A percentile compares a stretch with the other conserved stretches of the same genome.
These are phyloP conservation scores for Nowickia ferox DNA, from an alignment of 2,888 invertebrate species.

Conservation along the genomic window DNA sequence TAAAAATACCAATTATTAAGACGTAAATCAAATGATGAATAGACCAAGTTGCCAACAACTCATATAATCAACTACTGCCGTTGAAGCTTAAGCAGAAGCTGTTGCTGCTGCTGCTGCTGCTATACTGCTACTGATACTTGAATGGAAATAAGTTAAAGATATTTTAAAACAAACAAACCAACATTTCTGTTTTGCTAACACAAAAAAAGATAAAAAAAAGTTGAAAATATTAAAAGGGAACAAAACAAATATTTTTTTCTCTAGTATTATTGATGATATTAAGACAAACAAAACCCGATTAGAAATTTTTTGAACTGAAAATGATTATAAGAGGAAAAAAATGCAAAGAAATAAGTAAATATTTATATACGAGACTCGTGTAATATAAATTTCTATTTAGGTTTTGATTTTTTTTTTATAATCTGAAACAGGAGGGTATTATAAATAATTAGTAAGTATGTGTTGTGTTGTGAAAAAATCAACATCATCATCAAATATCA, in stretches of 20 bases:
- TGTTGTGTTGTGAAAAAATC: slow-evolving; percentile 46
- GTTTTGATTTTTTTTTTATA: slow-evolving; percentile 2
- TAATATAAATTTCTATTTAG: slow-evolving; percentile 37
- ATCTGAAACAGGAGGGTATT: not conserved
- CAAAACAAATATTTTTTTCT: slow-evolving; percentile 50
- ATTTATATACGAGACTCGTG: not conserved
- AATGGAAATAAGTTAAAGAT: slow-evolving; percentile 54
- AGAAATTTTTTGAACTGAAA: slow-evolving; percentile 62
- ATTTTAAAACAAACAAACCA: slow-evolving; percentile 48
- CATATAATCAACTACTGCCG: slow-evolving; percentile 36
- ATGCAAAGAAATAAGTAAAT: slow-evolving; percentile 1
- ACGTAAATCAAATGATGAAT: slow-evolving; percentile 63
- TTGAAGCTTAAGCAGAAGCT: not conserved
- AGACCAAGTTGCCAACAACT: slow-evolving; percentile 59
- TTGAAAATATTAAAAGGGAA: slow-evolving; percentile 43
- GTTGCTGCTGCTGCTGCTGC: slow-evolving; percentile 24
- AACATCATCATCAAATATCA: slow-evolving; percentile 63
- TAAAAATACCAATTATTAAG: slow-evolving; percentile 73
- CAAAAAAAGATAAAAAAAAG: slow-evolving; percentile 13
- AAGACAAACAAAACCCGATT: slow-evolving; percentile 78
- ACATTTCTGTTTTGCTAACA: slow-evolving; percentile 18
- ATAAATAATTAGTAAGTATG: slow-evolving; percentile 35
- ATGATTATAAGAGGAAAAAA: slow-evolving; percentile 54
- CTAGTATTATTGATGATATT: slow-evolving; percentile 72
- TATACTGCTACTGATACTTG: slow-evolving; percentile 24